phyloP scores from a whole-genome alignment of 1,140 invertebrate species.

The Musca vetustissima region DNA sequence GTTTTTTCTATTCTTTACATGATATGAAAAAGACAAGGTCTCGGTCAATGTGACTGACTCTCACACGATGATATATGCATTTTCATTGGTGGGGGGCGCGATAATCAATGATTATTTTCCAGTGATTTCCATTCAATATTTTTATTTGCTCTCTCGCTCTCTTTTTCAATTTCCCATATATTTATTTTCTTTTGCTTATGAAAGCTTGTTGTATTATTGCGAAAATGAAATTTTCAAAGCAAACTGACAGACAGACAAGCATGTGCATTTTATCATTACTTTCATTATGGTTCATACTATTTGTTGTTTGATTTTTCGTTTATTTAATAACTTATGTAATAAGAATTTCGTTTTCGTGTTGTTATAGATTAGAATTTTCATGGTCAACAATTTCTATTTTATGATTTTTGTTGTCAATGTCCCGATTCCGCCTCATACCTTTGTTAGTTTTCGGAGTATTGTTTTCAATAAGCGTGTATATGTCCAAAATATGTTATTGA shows the following conservation, averaged over 20 bases:
- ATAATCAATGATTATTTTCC: too few species aligned
- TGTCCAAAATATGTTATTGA: too few species aligned
- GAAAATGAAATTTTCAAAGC: neutral
- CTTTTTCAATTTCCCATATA: neutral
- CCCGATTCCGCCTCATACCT: too few species aligned
- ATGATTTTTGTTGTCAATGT: too few species aligned
- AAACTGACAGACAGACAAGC: too few species aligned
- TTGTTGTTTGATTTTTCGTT: too few species aligned
- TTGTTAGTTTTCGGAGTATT: too few species aligned
- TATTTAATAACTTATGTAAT: too few species aligned
- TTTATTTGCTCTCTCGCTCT: neutral
- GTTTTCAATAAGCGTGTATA: too few species aligned
- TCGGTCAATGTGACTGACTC: slow-evolving; percentile 17
- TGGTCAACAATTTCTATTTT: neutral
- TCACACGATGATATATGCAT: neutral
- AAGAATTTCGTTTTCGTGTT: neutral
- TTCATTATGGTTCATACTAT: too few species aligned
- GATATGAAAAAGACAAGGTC: slow-evolving; percentile 17
- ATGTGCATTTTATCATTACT: too few species aligned
- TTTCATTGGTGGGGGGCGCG: neutral
- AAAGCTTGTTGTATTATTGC: neutral
- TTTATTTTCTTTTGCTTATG: slow-evolving; percentile 3
- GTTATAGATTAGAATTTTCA: neutral
- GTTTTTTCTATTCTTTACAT: neutral
- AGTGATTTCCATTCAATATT: too few species aligned